Percentiles rank a stretch among this genome's conserved stretches.
Evolutionary conservation across 2,888 invertebrate species (phyloP).

Genomic region (Heliothis peltigera): DNA sequence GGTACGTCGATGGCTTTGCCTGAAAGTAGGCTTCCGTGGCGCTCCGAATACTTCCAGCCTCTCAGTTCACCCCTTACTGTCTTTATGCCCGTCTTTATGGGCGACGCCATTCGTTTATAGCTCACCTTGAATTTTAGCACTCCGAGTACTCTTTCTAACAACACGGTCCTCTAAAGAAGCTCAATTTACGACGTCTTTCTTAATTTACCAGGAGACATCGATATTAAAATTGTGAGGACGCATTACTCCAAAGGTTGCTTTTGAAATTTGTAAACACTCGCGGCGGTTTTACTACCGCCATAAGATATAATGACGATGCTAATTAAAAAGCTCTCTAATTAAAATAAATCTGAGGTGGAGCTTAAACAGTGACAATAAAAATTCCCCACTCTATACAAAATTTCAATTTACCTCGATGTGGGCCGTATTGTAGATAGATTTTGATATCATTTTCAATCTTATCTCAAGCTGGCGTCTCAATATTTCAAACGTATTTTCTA

Average conservation of each 20-base stretch:
- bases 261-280: constrained; percentile 28
- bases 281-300: constrained; percentile 27
- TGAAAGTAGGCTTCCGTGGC: constrained; percentile 72
- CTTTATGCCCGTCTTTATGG: constrained; percentile 68
- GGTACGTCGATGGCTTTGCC: constrained; percentile 67
- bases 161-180: constrained; percentile 46
- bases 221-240: constrained; percentile 49
- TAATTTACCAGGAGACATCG: constrained; percentile 51
- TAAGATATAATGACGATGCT: constrained; percentile 44
- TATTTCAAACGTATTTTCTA: constrained; percentile 48
- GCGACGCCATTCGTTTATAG: constrained; percentile 73
- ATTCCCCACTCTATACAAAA: constrained; percentile 49
- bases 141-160: constrained; percentile 38
- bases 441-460: constrained; percentile 56
- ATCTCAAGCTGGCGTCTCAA: constrained; percentile 64
- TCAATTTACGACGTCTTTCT: constrained; percentile 57
- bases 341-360: constrained; percentile 67
- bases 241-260: constrained; percentile 27
- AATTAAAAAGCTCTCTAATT: constrained; percentile 56
- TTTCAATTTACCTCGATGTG: constrained; percentile 65
- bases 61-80: constrained; percentile 64
- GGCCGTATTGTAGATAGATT: constrained; percentile 67
- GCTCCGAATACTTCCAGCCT: constrained; percentile 62
- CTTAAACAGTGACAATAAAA: constrained; percentile 62
- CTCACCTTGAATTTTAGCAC: constrained; percentile 71